Evolutionary conservation across 2,888 invertebrate genomes (phyloP).

Genomic region (Melanotus villosus): DNA sequence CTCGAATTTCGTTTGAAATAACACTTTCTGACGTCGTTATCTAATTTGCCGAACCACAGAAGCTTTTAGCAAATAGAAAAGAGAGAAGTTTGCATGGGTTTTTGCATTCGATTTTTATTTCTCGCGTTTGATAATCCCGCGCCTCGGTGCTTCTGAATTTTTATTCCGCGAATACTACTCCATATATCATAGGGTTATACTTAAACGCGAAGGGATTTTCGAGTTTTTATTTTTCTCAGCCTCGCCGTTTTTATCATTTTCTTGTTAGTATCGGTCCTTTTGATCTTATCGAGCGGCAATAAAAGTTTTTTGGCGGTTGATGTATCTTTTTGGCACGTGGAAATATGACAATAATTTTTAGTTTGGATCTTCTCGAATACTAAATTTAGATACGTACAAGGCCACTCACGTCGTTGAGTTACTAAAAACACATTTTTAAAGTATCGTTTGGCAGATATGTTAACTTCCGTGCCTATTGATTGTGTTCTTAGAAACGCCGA

Average conservation of each 20-base stretch:
- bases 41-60: background rate
- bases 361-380: background rate
- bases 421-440: no score
- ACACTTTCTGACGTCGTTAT: background rate
- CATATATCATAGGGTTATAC: background rate
- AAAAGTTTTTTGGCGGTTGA: conserved; percentile 8
- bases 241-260: conserved; percentile 11
- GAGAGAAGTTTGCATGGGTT: background rate
- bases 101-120: conserved; percentile 1
- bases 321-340: conserved; percentile 7
- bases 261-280: conserved; percentile 13
- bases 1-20: background rate
- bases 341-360: background rate
- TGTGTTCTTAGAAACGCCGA: no score
- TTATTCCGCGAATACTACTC: background rate
- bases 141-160: background rate
- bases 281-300: conserved; percentile 13
- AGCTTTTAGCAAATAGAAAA: background rate
- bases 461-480: no score
- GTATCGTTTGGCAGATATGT: no score
- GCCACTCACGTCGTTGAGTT: background rate
- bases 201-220: background rate
- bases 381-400: conserved; percentile 1
- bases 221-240: background rate
- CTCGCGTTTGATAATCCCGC: conserved; percentile 1